Evolutionary conservation across 2,888 invertebrate genomes (phyloP), one percentile per base, ranked within the genome.

Genomic region (Acronicta alni): DNA sequence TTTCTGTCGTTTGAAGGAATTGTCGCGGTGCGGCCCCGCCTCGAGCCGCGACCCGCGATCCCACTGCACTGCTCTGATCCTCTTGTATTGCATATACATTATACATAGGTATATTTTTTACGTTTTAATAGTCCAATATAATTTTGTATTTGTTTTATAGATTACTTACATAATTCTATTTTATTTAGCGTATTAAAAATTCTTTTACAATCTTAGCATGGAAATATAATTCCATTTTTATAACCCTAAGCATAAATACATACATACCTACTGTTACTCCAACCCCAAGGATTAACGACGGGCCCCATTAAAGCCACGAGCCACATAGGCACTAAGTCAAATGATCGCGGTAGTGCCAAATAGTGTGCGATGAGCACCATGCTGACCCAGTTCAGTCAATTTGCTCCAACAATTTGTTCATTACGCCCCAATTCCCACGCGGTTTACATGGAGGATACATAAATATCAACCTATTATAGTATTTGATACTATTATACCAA

Each of bases 1-100:
- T 85, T 85, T 71, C 64, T 71, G 75, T 63, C 77, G 74, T 68
- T 73, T 67, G 68, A 58, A 64, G 75, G 71, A 72, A 75, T 74
- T 65, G 68, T 65, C 71, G 74, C 55, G 44, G 12, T 5, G 44
- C 43, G 48, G 35, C 54, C 57, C 47, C 52, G 42, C 16, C 51
- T 30, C 17, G 26, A 38, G 9, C 37, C 38, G 18, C 18, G 26
- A 9, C 10, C 37, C 32, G 18, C 18, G 23, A 9, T 8, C 41
- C 15, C 14, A 39, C 15, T 57, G 66, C 51, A 44, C 10, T 26
- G 17, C 23, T 47, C 15, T 9, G 39, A 18, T 20, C 14, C 15
- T 14, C 14, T 43, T 43, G 20, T 43, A 16, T 9, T 32, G 32
- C 42, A 32, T 49, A 41, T 10, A n/a, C n/a, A n/a, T n/a, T n/a